A percentile compares a stretch with the other conserved stretches of the same genome.
These are phyloP conservation scores for Sprattus sprattus DNA, from an alignment of 2,113 vertebrate genomes.

Conservation along the genomic window DNA sequence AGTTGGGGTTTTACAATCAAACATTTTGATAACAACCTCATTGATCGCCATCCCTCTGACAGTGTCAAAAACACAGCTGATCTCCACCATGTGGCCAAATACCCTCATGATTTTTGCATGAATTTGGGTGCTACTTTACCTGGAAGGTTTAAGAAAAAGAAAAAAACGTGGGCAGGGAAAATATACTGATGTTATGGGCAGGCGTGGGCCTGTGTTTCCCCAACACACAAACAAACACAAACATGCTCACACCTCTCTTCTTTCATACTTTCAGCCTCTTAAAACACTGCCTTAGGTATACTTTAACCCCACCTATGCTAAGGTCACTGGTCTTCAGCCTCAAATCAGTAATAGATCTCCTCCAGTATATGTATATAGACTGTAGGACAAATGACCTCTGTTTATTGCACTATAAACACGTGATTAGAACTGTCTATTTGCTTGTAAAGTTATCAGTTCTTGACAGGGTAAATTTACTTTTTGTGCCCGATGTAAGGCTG, in stretches of 20 bases:
- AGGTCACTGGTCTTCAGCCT: background rate
- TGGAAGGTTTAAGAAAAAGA: background rate
- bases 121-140: background rate
- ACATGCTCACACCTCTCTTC: background rate
- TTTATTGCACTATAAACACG: background rate
- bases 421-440: background rate
- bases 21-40: background rate
- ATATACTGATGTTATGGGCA: background rate
- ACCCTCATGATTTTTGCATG: background rate
- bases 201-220: background rate
- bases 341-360: background rate
- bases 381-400: background rate
- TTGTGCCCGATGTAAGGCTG: background rate
- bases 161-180: too few relatives aligned
- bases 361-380: slow-evolving; percentile 1
- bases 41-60: background rate
- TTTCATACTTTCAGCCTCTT: background rate
- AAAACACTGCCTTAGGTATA: background rate
- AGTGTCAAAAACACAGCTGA: background rate
- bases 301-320: background rate
- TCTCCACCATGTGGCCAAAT: background rate
- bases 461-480: background rate
- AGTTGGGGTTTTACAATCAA: background rate
- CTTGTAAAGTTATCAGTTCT: background rate
- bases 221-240: background rate